phyloP scores from a whole-genome alignment of 2,113 vertebrate species.

The Eptesicus fuscus region DNA sequence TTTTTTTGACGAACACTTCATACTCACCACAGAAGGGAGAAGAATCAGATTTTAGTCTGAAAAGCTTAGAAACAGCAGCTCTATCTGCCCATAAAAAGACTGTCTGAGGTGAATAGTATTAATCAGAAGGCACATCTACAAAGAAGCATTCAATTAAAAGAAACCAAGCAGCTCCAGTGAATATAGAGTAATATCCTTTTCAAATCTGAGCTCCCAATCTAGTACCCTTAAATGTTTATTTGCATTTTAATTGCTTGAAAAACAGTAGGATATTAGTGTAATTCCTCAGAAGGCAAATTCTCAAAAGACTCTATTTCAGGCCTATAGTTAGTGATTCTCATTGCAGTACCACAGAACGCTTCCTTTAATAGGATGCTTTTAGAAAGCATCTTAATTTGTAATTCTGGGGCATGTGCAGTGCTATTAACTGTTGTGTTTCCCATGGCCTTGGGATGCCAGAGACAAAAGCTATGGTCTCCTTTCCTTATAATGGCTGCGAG shows the following conservation, averaged over 20 bases:
- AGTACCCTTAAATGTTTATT: constrained; percentile 71
- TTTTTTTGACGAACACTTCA: constrained; percentile 21
- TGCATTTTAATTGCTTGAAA: constrained; percentile 75
- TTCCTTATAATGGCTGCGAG: not conserved
- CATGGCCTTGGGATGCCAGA: constrained; percentile 7
- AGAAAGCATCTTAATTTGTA: constrained; percentile 26
- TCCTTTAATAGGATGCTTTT: constrained; percentile 51
- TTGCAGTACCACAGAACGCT: not conserved
- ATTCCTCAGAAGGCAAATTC: constrained; percentile 60
- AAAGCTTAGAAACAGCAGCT: constrained; percentile 37
- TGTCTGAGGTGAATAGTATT: constrained; percentile 30
- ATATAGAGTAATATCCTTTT: constrained; percentile 60
- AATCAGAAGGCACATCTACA: constrained; percentile 64
- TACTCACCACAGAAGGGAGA: constrained; percentile 11
- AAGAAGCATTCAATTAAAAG: constrained; percentile 57
- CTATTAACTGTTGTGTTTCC: not conserved
- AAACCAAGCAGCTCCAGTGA: constrained; percentile 50
- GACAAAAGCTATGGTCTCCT: constrained; percentile 22
- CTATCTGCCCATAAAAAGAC: constrained; percentile 43
- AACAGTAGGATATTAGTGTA: constrained; percentile 74
- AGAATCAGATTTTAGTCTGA: constrained; percentile 3
- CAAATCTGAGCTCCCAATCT: constrained; percentile 56
- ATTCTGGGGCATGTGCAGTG: constrained; percentile 15
- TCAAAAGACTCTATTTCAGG: constrained; percentile 66
- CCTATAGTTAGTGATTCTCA: constrained; percentile 53